phyloP scores from a whole-genome alignment of 2,888 invertebrate genomes.

The Asteroscopus sphinx region DNA sequence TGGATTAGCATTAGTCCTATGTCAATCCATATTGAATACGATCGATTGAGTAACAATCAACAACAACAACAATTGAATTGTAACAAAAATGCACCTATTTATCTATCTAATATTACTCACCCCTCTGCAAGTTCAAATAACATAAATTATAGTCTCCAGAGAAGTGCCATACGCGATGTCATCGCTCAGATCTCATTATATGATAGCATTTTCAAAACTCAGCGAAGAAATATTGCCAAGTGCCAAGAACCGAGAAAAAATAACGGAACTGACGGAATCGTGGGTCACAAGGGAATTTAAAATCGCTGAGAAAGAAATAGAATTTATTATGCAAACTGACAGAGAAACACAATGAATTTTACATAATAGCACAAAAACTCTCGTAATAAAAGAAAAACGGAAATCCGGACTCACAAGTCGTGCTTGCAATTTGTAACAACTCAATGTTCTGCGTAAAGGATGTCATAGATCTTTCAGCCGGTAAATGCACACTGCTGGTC shows the following conservation, averaged over 20 bases:
- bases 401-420: no score
- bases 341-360: conserved; percentile 12
- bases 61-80: no score
- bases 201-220: conserved; percentile 33
- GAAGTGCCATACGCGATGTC: conserved; percentile 15
- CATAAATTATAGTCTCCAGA: conserved; percentile 19
- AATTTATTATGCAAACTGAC: conserved; percentile 21
- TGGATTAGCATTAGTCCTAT: no score
- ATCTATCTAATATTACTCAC: background rate
- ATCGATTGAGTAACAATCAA: no score
- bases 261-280: conserved; percentile 13
- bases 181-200: conserved; percentile 33
- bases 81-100: background rate
- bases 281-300: conserved; percentile 6
- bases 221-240: conserved; percentile 13
- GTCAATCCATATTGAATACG: no score
- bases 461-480: no score
- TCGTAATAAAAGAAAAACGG: no score
- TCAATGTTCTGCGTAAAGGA: no score
- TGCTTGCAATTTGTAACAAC: no score
- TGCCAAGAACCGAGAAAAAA: conserved; percentile 15
- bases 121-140: background rate
- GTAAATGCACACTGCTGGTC: no score
- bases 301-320: conserved; percentile 16
- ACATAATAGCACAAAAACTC: conserved; percentile 5